phyloP scores from a whole-genome alignment of 2,113 vertebrate species.

The Stigmatopora nigra region DNA sequence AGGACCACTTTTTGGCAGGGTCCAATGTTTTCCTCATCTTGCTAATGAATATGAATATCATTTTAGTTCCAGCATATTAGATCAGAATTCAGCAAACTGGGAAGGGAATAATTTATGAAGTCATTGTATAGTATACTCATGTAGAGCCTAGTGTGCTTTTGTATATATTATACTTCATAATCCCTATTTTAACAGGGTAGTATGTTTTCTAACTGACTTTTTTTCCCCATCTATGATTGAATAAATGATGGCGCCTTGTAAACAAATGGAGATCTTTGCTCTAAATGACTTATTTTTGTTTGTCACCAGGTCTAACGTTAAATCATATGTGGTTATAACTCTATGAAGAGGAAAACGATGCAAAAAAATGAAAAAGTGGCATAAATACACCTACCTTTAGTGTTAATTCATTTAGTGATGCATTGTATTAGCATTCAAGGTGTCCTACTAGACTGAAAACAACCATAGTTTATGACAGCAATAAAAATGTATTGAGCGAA shows the following conservation, averaged over 20 bases:
- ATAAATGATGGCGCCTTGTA: not conserved
- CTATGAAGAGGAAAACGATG: not conserved
- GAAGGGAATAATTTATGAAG: not conserved
- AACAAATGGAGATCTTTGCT: too few species aligned
- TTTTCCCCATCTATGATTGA: too few species aligned
- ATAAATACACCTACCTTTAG: not conserved
- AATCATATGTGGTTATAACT: too few species aligned
- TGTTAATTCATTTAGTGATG: constrained; percentile 27
- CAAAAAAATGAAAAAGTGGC: not conserved
- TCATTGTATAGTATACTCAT: not conserved
- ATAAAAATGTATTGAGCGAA: constrained; percentile 33
- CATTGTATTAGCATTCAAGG: constrained; percentile 32
- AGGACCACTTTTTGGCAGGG: constrained; percentile 22
- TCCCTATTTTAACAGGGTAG: not conserved
- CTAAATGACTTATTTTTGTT: not conserved
- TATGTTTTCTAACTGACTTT: not conserved
- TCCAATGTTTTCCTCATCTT: constrained; percentile 24
- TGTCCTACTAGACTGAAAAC: constrained; percentile 17
- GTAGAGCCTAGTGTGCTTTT: not conserved
- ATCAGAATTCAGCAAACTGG: not conserved
- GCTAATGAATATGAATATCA: constrained; percentile 32
- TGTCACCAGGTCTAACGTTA: not conserved
- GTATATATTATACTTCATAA: not conserved
- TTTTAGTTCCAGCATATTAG: constrained; percentile 3
- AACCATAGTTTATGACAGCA: constrained; percentile 34